Evolutionary conservation across 1,140 invertebrate species (phyloP), one percentile per base, ranked within the genome.

Genomic region (Drosophila bifasciata): DNA sequence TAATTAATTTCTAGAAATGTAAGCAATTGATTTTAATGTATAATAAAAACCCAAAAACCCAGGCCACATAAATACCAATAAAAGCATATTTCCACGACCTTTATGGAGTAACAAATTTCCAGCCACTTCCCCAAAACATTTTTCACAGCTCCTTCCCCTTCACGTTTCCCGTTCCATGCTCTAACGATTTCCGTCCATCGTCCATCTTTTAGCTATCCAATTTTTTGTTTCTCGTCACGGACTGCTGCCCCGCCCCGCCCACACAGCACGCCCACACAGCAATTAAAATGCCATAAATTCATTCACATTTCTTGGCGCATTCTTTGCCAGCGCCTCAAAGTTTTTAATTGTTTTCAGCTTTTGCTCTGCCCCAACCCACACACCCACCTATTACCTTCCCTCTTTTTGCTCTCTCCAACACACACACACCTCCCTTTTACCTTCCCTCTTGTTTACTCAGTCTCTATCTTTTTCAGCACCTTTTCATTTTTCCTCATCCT

Each of bases 271-370:
- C 28, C 36, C 45, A 19, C n/a, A 13, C 15, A 67, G 62, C 83
- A 80, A 86, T 86, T 86, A 88, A 77, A 88, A 78, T 49, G 46
- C 74, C 78, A 88, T 81, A 70, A 81, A 77, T 58, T 74, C 69
- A 51, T 66, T 36, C 73, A 73, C 80, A 79, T 80, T 84, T 68
- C 78, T 81, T 74, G 48, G 40, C 53, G 23, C 69, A 86, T 86
- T 78, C 73, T 71, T 86, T 19, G 48, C 39, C 61, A 58, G 57
- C 57, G 25, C 45, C 44, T 63, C 56, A 74, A 88, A 78, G 53
- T 88, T 88, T 85, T 81, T 86, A 81, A 86, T 88, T 86, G 83
- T 86, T 86, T 70, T 77, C 66, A 69, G 64, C 48, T 36, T 36
- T 36, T 36, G n/a, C 28, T 32, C 28, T 55, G n/a, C n/a, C n/a